A percentile compares a stretch with the other conserved stretches of the same genome.
These are phyloP conservation scores for Clarias platycephalus DNA, from an alignment of 2,797 vertebrate genomes.

Conservation along the genomic window DNA sequence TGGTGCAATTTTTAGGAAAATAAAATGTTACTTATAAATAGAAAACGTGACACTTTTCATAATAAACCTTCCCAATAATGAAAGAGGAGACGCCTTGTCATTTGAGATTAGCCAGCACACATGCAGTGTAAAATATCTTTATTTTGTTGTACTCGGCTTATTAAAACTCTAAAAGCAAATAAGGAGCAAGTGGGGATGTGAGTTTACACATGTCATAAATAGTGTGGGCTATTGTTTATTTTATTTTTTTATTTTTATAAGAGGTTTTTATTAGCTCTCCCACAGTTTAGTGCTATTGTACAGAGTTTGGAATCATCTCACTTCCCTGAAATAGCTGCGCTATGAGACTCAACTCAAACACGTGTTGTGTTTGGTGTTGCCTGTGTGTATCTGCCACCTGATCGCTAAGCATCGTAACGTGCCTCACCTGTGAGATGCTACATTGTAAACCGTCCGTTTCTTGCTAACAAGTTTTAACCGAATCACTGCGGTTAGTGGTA, in stretches of 20 bases:
- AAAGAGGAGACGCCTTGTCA: neutral
- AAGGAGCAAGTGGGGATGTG: conserved; percentile 9
- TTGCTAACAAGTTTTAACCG: neutral
- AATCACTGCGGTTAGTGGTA: neutral
- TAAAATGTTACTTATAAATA: neutral
- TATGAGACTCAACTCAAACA: neutral
- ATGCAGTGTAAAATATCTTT: no score
- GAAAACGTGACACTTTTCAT: neutral
- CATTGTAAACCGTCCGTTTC: neutral
- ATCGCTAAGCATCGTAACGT: neutral
- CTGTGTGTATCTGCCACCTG: neutral
- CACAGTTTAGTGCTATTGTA: neutral
- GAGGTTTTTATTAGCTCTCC: conserved; percentile 9
- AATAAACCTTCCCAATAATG: neutral
- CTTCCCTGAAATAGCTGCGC: neutral
- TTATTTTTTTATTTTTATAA: neutral
- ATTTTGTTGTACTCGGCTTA: neutral
- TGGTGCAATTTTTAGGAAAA: neutral
- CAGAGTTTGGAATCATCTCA: neutral
- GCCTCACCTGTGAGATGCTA: neutral
- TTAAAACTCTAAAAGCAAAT: conserved; percentile 2
- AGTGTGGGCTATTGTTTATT: neutral
- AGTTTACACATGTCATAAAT: neutral
- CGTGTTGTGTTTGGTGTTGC: neutral
- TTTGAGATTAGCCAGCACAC: neutral